phyloP scores from a whole-genome alignment of 2,888 invertebrate species.

The Exocentrus adspersus region DNA sequence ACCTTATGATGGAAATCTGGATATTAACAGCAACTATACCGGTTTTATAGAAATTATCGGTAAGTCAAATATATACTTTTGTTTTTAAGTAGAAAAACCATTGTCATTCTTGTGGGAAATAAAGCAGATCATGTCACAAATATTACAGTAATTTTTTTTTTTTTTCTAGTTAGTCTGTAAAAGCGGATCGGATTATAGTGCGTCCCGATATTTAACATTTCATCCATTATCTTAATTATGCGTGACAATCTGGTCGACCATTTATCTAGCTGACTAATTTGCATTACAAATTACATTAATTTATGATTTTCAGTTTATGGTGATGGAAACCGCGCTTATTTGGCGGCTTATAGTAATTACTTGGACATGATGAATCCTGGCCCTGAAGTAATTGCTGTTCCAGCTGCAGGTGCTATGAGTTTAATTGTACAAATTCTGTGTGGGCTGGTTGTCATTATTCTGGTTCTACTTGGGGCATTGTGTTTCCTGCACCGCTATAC shows the following conservation, averaged over 20 bases:
- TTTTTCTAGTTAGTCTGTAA: too few species aligned
- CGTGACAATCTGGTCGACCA: too few species aligned
- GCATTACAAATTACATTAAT: conserved; percentile 5
- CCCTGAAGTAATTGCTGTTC: conserved; percentile 64
- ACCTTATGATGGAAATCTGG: conserved; percentile 78
- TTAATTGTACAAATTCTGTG: conserved; percentile 76
- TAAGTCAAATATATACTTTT: conserved; percentile 25
- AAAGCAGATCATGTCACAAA: not conserved
- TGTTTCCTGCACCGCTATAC: conserved; percentile 74
- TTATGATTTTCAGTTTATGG: conserved; percentile 64
- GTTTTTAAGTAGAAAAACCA: not conserved
- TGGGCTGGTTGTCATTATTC: conserved; percentile 70
- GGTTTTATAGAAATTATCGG: conserved; percentile 84
- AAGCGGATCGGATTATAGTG: too few species aligned
- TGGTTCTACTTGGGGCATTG: conserved; percentile 71
- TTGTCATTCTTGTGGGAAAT: not conserved
- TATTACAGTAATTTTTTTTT: too few species aligned
- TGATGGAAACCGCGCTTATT: conserved; percentile 58
- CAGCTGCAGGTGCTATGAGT: conserved; percentile 65
- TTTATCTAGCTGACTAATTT: not conserved
- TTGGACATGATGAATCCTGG: conserved; percentile 79
- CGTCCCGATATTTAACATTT: too few species aligned
- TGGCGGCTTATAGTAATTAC: conserved; percentile 80
- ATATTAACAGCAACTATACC: conserved; percentile 83
- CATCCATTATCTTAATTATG: too few species aligned